Conservation (phyloP, 2,797 vertebrate genomes). For the Lutjanus argentimaculatus region DNA sequence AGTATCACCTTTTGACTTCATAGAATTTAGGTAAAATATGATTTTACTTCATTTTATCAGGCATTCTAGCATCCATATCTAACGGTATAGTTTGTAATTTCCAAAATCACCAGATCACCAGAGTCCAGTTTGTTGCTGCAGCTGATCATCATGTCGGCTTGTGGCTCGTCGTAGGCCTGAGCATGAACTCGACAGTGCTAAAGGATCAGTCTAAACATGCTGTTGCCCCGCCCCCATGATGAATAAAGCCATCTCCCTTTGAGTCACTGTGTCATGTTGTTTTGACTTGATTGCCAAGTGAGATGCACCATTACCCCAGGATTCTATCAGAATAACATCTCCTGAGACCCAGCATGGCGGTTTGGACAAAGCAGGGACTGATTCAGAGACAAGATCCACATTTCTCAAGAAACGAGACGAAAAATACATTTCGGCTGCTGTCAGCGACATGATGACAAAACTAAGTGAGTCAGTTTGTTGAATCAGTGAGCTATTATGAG, state of each 20-base stretch:
- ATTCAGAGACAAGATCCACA: not conserved
- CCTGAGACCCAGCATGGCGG: too few species aligned
- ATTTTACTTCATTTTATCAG: not conserved
- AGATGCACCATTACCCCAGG: not conserved
- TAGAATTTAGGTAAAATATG: not conserved
- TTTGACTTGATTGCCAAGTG: not conserved
- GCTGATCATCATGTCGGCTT: not conserved
- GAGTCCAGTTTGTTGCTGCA: not conserved
- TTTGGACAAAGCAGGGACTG: not conserved
- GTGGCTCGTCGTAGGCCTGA: not conserved
- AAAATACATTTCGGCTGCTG: not conserved
- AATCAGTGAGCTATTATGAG: slow-evolving; percentile 12
- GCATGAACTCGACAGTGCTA: not conserved
- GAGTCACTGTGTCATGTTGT: slow-evolving; percentile 6
- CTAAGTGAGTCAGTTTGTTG: not conserved
- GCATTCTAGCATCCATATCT: not conserved
- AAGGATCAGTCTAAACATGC: not conserved
- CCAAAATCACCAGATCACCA: not conserved
- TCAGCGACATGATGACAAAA: not conserved
- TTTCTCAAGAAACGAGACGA: not conserved
- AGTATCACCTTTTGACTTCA: not conserved
- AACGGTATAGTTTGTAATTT: not conserved
- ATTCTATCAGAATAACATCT: slow-evolving; percentile 1
- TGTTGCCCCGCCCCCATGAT: too few species aligned
- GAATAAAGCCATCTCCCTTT: not conserved